Conservation (phyloP, 1,140 invertebrate species). For the Ceratina australensis region DNA sequence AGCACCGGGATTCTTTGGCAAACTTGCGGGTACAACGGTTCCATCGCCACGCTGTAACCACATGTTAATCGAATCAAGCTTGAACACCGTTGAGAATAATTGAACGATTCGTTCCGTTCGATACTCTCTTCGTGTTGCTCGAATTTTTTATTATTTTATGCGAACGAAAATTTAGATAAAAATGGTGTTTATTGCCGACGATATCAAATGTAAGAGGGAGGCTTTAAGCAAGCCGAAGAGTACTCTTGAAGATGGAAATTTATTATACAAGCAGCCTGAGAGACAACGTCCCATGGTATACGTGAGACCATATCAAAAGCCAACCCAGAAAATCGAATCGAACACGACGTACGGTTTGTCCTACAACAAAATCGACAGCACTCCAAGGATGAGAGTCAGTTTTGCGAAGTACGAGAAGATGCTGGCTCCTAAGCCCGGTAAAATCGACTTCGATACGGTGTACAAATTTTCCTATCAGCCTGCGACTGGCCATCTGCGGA, state of each 20-base stretch:
- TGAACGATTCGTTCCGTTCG: background rate
- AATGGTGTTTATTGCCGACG: constrained; percentile 1
- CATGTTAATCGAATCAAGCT: background rate
- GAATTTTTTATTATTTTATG: background rate
- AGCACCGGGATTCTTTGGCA: constrained; percentile 86
- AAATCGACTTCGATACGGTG: background rate
- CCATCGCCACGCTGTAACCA: constrained; percentile 89
- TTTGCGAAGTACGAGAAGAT: background rate
- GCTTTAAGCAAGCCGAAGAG: background rate
- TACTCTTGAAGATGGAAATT: background rate
- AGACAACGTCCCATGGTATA: background rate
- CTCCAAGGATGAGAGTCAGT: background rate
- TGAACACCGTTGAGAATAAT: background rate
- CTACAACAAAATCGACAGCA: background rate
- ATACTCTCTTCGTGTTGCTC: background rate
- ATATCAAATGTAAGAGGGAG: background rate
- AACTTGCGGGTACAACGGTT: constrained; percentile 95
- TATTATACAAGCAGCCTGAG: background rate
- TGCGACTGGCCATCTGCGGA: background rate
- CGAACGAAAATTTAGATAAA: background rate
- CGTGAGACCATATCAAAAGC: background rate
- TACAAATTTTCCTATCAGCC: constrained; percentile 25
- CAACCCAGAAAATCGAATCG: constrained; percentile 3
- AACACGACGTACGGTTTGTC: constrained; percentile 31
- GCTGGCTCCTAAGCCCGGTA: background rate